phyloP scores from a whole-genome alignment of 1,140 invertebrate species.

The Metopolophium dirhodum region DNA sequence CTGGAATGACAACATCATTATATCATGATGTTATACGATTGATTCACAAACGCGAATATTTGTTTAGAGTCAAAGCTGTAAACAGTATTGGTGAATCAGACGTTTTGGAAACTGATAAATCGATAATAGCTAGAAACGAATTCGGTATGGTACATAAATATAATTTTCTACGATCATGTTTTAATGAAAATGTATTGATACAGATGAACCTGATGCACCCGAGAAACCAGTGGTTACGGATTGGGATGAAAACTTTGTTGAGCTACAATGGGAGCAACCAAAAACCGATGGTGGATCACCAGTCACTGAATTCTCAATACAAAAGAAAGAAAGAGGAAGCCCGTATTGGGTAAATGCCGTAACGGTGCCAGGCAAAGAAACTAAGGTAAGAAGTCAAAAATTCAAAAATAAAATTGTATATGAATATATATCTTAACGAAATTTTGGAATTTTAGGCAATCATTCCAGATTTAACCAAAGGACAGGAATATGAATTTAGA shows the following conservation, averaged over 20 bases:
- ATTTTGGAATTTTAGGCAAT: conserved; percentile 67
- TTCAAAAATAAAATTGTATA: background rate
- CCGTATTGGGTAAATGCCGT: conserved; percentile 89
- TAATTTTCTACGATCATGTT: background rate
- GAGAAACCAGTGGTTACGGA: conserved; percentile 87
- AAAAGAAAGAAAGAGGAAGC: conserved; percentile 93
- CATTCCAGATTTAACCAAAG: conserved; percentile 88
- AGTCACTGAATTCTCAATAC: conserved; percentile 90
- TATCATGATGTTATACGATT: conserved; percentile 85
- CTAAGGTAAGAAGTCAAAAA: conserved; percentile 64
- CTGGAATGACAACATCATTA: conserved; percentile 83
- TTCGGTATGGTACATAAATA: conserved; percentile 68
- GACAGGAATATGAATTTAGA: conserved; percentile 96
- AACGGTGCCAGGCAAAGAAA: conserved; percentile 81
- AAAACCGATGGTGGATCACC: conserved; percentile 89
- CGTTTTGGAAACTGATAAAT: conserved; percentile 81
- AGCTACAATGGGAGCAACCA: conserved; percentile 87
- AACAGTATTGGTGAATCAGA: conserved; percentile 96
- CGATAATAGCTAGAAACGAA: conserved; percentile 93
- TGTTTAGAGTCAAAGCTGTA: conserved; percentile 89
- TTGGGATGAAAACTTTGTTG: conserved; percentile 93
- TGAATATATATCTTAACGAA: background rate
- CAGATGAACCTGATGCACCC: conserved; percentile 89
- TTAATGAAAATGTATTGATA: conserved; percentile 54
- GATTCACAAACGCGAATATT: conserved; percentile 91